Evolutionary conservation across 2,113 vertebrate genomes (phyloP).

Genomic region (Rattus rattus): DNA sequence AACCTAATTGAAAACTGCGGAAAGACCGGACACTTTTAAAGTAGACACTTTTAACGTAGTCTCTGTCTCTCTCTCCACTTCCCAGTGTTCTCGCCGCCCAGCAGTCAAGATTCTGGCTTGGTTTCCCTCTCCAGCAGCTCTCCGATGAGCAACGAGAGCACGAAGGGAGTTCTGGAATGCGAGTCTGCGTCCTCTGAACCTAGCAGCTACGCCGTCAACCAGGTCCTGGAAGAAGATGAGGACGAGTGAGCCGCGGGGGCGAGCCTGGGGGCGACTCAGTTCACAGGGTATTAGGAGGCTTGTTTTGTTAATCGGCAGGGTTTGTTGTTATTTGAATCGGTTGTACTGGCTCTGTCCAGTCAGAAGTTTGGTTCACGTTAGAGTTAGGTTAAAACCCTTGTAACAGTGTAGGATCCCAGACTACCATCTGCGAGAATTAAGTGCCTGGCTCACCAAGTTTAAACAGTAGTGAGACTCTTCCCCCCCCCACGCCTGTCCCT

Average conservation of each 20-base stretch:
- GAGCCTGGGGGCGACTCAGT: rapidly evolving
- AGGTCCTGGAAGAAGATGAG: constrained; percentile 84
- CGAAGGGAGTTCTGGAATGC: constrained; percentile 88
- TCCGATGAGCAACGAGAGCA: constrained; percentile 85
- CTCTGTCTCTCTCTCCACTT: constrained; percentile 24
- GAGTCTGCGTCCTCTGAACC: constrained; percentile 85
- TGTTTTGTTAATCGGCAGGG: constrained; percentile 61
- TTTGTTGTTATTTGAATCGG: constrained; percentile 79
- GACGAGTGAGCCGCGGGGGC: constrained; percentile 83
- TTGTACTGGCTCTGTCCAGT: constrained; percentile 53
- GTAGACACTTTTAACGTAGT: constrained; percentile 39
- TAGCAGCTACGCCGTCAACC: constrained; percentile 86
- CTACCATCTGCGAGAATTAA: constrained; percentile 37
- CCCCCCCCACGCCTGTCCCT: not conserved
- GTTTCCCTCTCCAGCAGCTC: constrained; percentile 90
- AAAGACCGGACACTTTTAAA: constrained; percentile 57
- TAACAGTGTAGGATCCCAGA: constrained; percentile 44
- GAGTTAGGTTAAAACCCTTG: constrained; percentile 57
- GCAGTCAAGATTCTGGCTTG: constrained; percentile 89
- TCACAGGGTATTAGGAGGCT: constrained; percentile 44
- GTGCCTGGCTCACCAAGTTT: constrained; percentile 53
- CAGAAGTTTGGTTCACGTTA: constrained; percentile 73
- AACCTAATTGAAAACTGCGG: constrained; percentile 14
- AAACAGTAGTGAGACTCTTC: not conserved
- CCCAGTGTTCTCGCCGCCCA: constrained; percentile 90